phyloP scores from a whole-genome alignment of 2,888 invertebrate species.

The Drosophila prostipennis region DNA sequence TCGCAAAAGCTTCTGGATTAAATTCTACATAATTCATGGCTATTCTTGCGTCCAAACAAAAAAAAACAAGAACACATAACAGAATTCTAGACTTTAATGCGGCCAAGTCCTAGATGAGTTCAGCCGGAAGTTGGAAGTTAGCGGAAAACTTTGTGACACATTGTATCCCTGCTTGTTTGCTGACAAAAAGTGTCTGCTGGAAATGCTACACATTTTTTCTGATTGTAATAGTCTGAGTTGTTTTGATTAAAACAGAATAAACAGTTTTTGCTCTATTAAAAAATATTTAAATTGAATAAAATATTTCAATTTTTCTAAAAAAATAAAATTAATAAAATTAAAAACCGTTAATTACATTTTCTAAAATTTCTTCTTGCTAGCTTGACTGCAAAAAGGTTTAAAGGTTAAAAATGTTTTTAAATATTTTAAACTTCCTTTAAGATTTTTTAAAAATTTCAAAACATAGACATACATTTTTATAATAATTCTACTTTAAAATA shows the following conservation, averaged over 20 bases:
- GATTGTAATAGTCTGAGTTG: neutral
- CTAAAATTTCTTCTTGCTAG: no score
- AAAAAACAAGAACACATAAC: neutral
- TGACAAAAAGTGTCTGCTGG: neutral
- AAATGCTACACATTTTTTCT: neutral
- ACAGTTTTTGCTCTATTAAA: neutral
- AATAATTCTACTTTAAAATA: no score
- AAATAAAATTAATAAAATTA: no score
- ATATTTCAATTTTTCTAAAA: no score
- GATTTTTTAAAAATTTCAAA: no score
- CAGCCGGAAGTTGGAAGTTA: neutral
- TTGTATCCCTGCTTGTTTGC: slow-evolving; percentile 3
- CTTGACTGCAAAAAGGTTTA: no score
- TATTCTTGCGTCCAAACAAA: slow-evolving; percentile 22
- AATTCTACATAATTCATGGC: slow-evolving; percentile 71
- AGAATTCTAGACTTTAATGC: slow-evolving; percentile 45
- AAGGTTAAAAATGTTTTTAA: no score
- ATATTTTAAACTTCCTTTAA: no score
- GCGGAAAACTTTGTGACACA: slow-evolving; percentile 10
- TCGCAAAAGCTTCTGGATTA: slow-evolving; percentile 59
- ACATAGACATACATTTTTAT: no score
- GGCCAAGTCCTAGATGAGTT: slow-evolving; percentile 7
- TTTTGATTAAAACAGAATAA: neutral
- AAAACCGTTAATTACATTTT: no score
- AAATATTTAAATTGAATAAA: no score